A percentile compares a stretch with the other conserved stretches of the same genome.
phyloP scores from a whole-genome alignment of 2,113 vertebrate genomes.

The Bolborhynchus lineola region DNA sequence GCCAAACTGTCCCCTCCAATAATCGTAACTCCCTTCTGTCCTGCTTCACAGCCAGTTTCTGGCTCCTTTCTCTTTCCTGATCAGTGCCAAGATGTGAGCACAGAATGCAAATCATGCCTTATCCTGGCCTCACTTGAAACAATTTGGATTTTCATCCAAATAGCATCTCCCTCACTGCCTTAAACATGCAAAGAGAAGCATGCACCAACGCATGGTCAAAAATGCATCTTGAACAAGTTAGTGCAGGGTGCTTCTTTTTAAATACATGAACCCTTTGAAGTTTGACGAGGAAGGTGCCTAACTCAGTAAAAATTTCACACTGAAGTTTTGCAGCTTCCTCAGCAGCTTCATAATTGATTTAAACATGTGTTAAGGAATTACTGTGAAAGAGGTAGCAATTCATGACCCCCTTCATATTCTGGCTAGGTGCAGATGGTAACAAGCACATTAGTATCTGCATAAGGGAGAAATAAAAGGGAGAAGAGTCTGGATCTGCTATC shows the following conservation, averaged over 20 bases:
- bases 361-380: not conserved
- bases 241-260: not conserved
- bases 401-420: not conserved
- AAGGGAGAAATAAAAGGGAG: not conserved
- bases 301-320: not conserved
- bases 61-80: not conserved
- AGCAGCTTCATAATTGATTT: not conserved
- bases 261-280: not conserved
- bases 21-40: not conserved
- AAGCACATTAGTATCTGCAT: not conserved
- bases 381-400: not conserved
- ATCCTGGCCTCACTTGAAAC: not conserved
- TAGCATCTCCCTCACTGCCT: not conserved
- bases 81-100: not conserved
- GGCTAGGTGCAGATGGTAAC: not conserved
- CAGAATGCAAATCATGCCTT: conserved; percentile 13
- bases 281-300: not conserved
- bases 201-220: not conserved
- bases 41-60: not conserved
- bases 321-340: not conserved
- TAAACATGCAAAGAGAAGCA: not conserved
- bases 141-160: not conserved
- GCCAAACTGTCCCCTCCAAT: not conserved
- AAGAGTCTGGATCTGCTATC: not conserved
- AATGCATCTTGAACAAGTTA: not conserved